These are phyloP conservation scores for Hemicentrotus pulcherrimus DNA, from an alignment of 35 echinoderm and acorn worm genomes.

Conservation along the genomic window DNA sequence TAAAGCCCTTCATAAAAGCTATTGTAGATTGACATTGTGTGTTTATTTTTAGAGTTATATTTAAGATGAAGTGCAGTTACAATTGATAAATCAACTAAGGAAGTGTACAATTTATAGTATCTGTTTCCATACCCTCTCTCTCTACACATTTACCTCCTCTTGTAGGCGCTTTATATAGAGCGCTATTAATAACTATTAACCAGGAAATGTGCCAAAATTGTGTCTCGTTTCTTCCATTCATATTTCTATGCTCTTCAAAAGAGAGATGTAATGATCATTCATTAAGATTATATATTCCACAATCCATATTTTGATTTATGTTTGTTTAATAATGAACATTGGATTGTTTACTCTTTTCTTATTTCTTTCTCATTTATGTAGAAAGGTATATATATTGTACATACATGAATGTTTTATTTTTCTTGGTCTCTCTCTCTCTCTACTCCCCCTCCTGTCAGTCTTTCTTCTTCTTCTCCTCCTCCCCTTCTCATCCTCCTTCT, in stretches of 20 bases:
- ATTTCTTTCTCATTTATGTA: too few species aligned
- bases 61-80: neutral
- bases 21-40: neutral
- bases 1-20: neutral
- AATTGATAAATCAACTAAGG: neutral
- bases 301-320: neutral
- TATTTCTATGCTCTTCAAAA: neutral
- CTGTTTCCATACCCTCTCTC: neutral
- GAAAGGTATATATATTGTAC: too few species aligned
- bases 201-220: neutral
- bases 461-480: neutral
- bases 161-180: neutral
- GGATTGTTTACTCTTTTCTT: neutral
- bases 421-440: neutral
- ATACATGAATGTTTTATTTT: too few species aligned
- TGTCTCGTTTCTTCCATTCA: neutral
- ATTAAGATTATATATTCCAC: neutral
- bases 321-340: neutral
- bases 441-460: neutral
- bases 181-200: neutral
- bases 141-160: neutral
- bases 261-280: too few species aligned
- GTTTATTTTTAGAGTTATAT: neutral
- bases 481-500: too few species aligned
- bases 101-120: constrained; percentile 14